Evolutionary conservation across 2,113 vertebrate species (phyloP).

Genomic region (Nasalis larvatus): DNA sequence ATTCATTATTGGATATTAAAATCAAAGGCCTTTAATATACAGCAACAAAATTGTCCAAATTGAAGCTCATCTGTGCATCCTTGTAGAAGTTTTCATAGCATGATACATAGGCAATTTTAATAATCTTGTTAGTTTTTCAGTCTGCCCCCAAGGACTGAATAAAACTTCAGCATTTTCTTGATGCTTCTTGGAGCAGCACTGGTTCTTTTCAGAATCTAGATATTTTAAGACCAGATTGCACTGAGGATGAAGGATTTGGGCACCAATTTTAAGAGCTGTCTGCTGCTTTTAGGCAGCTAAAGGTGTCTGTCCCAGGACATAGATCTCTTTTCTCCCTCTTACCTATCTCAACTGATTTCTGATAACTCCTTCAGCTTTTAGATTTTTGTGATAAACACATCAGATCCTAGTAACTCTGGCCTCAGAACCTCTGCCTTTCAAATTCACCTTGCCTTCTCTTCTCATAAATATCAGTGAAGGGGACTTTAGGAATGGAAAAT

Average conservation of each 20-base stretch:
- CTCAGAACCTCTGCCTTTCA: not conserved
- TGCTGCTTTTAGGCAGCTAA: not conserved
- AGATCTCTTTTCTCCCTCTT: not conserved
- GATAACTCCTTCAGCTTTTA: not conserved
- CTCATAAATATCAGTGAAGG: not conserved
- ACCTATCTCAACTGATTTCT: not conserved
- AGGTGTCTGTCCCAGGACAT: not conserved
- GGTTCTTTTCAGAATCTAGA: not conserved
- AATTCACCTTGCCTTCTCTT: not conserved
- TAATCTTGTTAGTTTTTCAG: slow-evolving; percentile 54
- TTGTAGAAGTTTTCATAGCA: slow-evolving; percentile 57
- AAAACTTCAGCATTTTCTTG: slow-evolving; percentile 22
- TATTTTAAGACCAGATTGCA: not conserved
- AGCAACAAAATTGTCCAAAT: slow-evolving; percentile 66
- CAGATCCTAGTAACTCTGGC: not conserved
- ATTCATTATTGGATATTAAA: slow-evolving; percentile 75
- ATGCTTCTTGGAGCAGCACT: not conserved
- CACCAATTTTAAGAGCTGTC: not conserved
- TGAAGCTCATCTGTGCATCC: slow-evolving; percentile 66
- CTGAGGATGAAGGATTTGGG: not conserved
- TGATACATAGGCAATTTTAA: slow-evolving; percentile 59
- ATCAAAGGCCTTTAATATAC: slow-evolving; percentile 70
- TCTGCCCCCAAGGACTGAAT: not conserved
- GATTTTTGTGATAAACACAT: slow-evolving; percentile 26
- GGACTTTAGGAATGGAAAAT: not conserved